Base-by-base conservation (phyloP, 2,797 vertebrate genomes). In the Hoplostethus atlanticus region DNA sequence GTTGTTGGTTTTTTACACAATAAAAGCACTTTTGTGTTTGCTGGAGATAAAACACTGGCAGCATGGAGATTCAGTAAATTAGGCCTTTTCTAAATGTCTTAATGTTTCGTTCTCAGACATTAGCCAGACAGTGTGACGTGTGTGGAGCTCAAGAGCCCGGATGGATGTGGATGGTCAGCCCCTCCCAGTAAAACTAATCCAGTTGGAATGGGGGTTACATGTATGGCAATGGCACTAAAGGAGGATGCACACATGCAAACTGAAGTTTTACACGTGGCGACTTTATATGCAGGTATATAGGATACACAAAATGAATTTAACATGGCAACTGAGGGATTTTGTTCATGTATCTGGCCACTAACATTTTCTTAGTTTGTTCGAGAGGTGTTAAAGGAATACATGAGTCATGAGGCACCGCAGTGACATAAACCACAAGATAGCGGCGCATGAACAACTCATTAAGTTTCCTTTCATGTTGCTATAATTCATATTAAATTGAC, bases 161-260 rank as follows among this genome's bases (percentile, higher is more conserved):
- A 34, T 34, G 58, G 16, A 62, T 38, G 54, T 30, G 44, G 54
- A 46, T 44, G 61, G 73, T 81, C 31, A 16, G 47, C 8, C 42
- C 53, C 31, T 16, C 55, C 8, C 42, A 56, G 55, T 16, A n/a
- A 65, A 62, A 68, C 54, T 69, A 71, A 80, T 76, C 66, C 54
- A 30, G 56, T 80, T 62, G 68, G 51, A 48, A 53, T 76, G 57
- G 48, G 59, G 34, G 30, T 61, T 34, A 54, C 71, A 66, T 76
- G 51, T 57, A 25, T 53, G 40, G 16, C 76, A 58, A 1, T 69
- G 71, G 68, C 63, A 73, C 52, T 72, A 82, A 78, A 76, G 62
- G 71, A 77, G 50, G 55, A 71, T 58, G 62, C 63, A 76, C 71
- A n/a, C 63, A 64, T 10, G 10, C 38, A n/a, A 1, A 34, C 47